Conservation (phyloP, 2,888 invertebrate genomes). For the Oligia strigilis region DNA sequence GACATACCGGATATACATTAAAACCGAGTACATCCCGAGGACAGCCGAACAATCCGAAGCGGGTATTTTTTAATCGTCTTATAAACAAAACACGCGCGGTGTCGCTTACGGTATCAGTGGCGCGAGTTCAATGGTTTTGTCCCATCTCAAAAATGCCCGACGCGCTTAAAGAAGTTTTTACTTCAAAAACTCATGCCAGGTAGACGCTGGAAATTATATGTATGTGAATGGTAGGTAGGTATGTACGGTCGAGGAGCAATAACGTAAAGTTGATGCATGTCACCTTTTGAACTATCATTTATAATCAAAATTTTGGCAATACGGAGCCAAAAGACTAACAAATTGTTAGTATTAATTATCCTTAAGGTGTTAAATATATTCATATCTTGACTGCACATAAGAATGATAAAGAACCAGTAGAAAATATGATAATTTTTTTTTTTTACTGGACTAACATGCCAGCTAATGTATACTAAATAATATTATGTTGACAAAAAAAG, state of each 20-base stretch:
- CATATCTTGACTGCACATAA: neutral
- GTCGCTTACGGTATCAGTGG: no score
- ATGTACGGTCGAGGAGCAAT: neutral
- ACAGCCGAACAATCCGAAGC: no score
- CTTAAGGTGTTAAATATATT: neutral
- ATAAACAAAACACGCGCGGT: no score
- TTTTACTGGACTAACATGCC: no score
- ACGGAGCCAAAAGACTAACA: neutral
- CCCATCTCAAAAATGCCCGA: no score
- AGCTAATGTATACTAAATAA: neutral
- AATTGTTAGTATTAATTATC: neutral
- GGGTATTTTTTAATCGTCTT: no score
- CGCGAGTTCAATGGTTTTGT: no score
- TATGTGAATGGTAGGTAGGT: neutral
- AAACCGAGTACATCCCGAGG: no score
- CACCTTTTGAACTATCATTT: neutral
- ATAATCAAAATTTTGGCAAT: neutral
- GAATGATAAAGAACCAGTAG: neutral
- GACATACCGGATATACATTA: no score
- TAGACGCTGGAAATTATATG: neutral
- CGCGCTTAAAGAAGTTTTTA: no score
- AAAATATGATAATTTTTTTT: neutral
- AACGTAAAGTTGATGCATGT: neutral
- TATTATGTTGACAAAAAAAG: neutral
- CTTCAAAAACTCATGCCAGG: neutral